Evolutionary conservation across 2,888 invertebrate genomes (phyloP).

Genomic region (Eupelmus urozonus): DNA sequence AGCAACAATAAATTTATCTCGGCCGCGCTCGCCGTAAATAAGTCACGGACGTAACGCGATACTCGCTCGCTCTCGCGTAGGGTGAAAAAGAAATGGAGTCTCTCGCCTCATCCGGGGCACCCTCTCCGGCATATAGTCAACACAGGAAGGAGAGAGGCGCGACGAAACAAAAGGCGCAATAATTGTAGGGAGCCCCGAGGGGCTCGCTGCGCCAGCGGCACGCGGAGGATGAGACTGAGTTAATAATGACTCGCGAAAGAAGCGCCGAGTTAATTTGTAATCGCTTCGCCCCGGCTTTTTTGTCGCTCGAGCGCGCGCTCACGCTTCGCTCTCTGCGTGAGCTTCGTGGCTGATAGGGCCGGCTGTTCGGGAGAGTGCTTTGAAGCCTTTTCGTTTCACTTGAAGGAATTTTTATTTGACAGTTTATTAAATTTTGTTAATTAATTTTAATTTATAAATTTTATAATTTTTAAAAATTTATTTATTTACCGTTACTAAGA

Average conservation of each 20-base stretch:
- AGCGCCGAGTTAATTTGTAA: slow-evolving; percentile 75
- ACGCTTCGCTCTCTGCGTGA: neutral
- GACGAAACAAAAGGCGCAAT: slow-evolving; percentile 61
- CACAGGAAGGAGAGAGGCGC: slow-evolving; percentile 12
- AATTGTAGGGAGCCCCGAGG: slow-evolving; percentile 61
- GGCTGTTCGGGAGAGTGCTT: neutral
- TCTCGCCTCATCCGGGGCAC: slow-evolving; percentile 32
- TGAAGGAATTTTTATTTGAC: too few species aligned
- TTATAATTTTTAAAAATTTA: too few species aligned
- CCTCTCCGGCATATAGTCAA: too few species aligned
- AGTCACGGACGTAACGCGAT: slow-evolving; percentile 57
- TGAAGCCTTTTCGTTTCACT: too few species aligned
- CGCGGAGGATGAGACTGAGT: slow-evolving; percentile 29
- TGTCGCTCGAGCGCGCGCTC: slow-evolving; percentile 23
- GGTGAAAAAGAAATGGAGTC: slow-evolving; percentile 58
- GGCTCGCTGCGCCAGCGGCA: neutral
- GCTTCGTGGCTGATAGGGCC: neutral
- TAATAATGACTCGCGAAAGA: slow-evolving; percentile 72
- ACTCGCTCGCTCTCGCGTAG: slow-evolving; percentile 30
- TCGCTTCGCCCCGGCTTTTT: slow-evolving; percentile 66
- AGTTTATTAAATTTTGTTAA: too few species aligned
- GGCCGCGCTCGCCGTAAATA: slow-evolving; percentile 51
- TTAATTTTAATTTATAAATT: too few species aligned
- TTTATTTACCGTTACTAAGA: too few species aligned
- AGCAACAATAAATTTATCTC: slow-evolving; percentile 47